Evolutionary conservation across 1,140 invertebrate species (phyloP), one percentile per base, ranked within the genome.

Genomic region (Harlomillsia oculata): DNA sequence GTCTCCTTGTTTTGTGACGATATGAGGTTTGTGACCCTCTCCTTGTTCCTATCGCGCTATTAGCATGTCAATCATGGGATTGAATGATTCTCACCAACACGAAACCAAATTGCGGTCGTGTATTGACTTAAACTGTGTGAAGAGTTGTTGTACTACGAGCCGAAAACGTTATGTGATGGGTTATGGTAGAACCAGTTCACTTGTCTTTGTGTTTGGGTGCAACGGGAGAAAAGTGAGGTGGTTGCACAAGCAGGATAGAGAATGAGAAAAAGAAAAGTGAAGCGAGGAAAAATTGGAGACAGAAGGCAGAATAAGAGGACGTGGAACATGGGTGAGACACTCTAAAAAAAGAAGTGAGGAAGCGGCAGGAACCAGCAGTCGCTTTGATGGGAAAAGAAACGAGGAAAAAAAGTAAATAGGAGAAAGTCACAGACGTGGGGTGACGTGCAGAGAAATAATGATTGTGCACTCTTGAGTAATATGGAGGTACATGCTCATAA

Each of bases 61-160:
- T 60, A 56, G 53, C 53, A 41, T 56, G 59, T 60, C 59, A 60
- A 60, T 60, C 59, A 60, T 51, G 26, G 26, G 29, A 43, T 55
- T 45, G 53, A 55, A 55, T 45, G 41, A 29, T 4, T n/a, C 5
- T 37, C 40, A 43, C 40, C 8, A 13, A 37, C 23, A 29, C 26
- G 52, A 23, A 30, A 45, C 43, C 25, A 28, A 40, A 30, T 53
- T 53, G 32, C 37, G 29, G 25, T 16, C 40, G 11, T 16, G n/a
- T n/a, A n/a, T n/a, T n/a, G n/a, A n/a, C n/a, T n/a, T n/a, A n/a
- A n/a, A n/a, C n/a, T n/a, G n/a, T n/a, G n/a, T n/a, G n/a, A n/a
- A n/a, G n/a, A n/a, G n/a, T n/a, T n/a, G n/a, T n/a, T n/a, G n/a
- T n/a, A n/a, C n/a, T n/a, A n/a, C n/a, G n/a, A n/a, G n/a, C n/a